Evolutionary conservation across 2,888 invertebrate genomes (phyloP).

Genomic region (Pandemis heparana): DNA sequence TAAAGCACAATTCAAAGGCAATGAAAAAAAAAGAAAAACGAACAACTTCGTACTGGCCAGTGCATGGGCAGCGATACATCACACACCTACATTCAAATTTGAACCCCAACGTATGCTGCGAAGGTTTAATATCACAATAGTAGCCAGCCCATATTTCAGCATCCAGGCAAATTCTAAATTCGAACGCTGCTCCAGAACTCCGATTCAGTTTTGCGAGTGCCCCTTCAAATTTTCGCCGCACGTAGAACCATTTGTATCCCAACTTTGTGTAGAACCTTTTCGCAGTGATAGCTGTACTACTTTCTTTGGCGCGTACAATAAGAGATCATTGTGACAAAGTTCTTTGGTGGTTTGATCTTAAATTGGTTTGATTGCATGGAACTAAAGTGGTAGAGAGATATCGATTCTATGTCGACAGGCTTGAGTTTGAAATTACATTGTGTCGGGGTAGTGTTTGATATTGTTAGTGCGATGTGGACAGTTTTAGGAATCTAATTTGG

Average conservation of each 20-base stretch:
- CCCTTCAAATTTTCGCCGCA: slow-evolving; percentile 69
- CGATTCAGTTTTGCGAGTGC: slow-evolving; percentile 70
- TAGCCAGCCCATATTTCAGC: slow-evolving; percentile 59
- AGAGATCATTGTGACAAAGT: not conserved
- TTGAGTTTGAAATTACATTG: slow-evolving; percentile 3
- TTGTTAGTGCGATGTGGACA: slow-evolving; percentile 8
- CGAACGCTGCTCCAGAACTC: slow-evolving; percentile 65
- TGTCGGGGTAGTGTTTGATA: slow-evolving; percentile 1
- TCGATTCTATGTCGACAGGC: not conserved
- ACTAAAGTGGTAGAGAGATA: slow-evolving; percentile 1
- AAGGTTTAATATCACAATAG: slow-evolving; percentile 36
- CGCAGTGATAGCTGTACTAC: not conserved
- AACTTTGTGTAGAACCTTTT: not conserved
- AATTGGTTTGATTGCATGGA: not conserved
- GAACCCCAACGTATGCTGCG: slow-evolving; percentile 47
- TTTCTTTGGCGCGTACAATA: not conserved
- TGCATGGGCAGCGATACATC: slow-evolving; percentile 14
- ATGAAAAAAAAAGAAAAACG: slow-evolving; percentile 52
- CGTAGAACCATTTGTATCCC: slow-evolving; percentile 14
- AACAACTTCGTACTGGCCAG: slow-evolving; percentile 26
- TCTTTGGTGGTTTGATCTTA: not conserved
- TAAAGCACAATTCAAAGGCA: slow-evolving; percentile 53
- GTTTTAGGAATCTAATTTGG: slow-evolving; percentile 21
- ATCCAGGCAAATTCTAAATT: slow-evolving; percentile 68
- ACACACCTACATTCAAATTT: slow-evolving; percentile 29